Conservation (phyloP, 2,888 invertebrate species). For the Pelosia muscerda region DNA sequence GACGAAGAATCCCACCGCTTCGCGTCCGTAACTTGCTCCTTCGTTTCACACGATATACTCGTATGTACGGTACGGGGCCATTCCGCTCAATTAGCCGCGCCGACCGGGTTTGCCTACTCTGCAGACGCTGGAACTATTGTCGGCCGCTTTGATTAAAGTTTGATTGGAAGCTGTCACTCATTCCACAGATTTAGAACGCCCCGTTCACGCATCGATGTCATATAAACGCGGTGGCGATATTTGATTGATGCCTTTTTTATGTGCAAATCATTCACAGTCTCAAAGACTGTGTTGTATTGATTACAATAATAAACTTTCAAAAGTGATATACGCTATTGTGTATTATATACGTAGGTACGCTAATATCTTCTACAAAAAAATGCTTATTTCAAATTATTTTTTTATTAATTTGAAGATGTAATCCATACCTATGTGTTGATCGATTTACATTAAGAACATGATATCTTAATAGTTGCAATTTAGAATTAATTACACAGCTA, state of each 20-base stretch:
- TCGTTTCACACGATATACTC: constrained; percentile 45
- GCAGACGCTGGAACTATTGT: constrained; percentile 68
- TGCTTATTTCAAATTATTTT: neutral
- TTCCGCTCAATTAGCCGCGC: constrained; percentile 82
- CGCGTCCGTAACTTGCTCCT: constrained; percentile 58
- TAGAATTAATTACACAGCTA: neutral
- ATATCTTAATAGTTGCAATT: constrained; percentile 1
- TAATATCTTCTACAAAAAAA: neutral
- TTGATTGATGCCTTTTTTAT: constrained; percentile 41
- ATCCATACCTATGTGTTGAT: neutral
- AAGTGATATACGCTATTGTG: neutral
- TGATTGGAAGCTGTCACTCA: constrained; percentile 82
- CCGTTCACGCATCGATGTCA: constrained; percentile 64
- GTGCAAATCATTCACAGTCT: constrained; percentile 29
- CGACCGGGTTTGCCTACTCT: constrained; percentile 68
- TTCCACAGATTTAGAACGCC: constrained; percentile 62
- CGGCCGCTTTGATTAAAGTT: constrained; percentile 83
- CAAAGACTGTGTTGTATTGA: constrained; percentile 8
- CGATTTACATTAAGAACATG: neutral
- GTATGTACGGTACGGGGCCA: constrained; percentile 63
- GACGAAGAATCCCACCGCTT: constrained; percentile 27
- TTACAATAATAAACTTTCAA: constrained; percentile 9
- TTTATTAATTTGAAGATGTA: no score
- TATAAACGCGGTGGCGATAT: constrained; percentile 52
- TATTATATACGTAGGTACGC: neutral